Evolutionary conservation across 1,140 invertebrate genomes (phyloP), one percentile per base, ranked within the genome.

Genomic region (Halictus rubicundus): DNA sequence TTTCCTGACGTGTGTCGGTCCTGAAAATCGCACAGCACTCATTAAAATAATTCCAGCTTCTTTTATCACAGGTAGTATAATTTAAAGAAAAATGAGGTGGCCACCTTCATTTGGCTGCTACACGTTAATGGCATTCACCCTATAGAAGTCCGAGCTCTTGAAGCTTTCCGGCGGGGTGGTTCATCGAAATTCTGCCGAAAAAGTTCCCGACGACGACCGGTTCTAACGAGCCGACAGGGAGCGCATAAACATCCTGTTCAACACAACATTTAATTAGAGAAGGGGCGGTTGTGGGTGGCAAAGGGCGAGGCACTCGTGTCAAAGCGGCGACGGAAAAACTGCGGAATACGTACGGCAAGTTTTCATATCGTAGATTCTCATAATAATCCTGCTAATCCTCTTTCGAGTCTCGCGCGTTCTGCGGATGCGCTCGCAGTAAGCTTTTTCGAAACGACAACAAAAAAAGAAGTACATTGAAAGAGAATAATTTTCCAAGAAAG

Each of bases 401-500:
- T 66, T 66, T 66, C 7, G 39, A 25, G 64, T n/a, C n/a, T n/a
- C n/a, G n/a, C n/a, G n/a, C n/a, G n/a, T n/a, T 25, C 19, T 10
- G 14, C 10, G 70, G n/a, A 32, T 12, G 12, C 14, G 32, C 16
- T 23, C 59, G 7, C 21, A 7, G 5, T 12, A 9, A 32, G 42
- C 19, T 46, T 39, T 59, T 71, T 23, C 5, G 1, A 39, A 59
- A 39, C n/a, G 52, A n/a, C 54, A 0, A 7, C 6, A 21, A n/a
- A 57, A 57, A 54, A 54, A 57, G 1, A 52, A 16, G 5, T 1
- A 10, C 10, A 14, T 14, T 19, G 0, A 14, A 5, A 52, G 16
- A 10, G 42, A 64, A 64, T 64, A 64, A 73, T 73, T 73, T 73
- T 73, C 52, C 71, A 32, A 65, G 16, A 19, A n/a, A 52, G n/a